A percentile compares a stretch with the other conserved stretches of the same genome.
Evolutionary conservation across 1,140 invertebrate species (phyloP).

Genomic region (Papilio xuthus): DNA sequence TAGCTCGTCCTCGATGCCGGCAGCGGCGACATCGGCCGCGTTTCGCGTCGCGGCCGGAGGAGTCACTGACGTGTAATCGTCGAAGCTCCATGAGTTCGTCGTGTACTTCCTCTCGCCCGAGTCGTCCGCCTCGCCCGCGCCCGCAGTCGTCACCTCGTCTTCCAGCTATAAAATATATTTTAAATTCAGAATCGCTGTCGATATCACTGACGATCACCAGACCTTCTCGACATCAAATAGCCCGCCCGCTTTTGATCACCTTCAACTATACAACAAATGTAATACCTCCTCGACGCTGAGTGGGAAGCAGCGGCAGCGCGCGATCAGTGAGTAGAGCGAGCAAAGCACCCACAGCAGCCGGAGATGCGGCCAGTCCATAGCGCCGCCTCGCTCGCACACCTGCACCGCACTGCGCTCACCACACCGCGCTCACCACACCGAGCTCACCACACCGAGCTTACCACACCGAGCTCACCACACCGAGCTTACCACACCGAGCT

Average conservation of each 20-base stretch:
- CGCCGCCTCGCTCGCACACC: neutral
- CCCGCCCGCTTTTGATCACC: no score
- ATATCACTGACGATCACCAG: neutral
- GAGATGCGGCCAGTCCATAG: neutral
- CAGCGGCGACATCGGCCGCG: constrained; percentile 44
- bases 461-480: neutral
- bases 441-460: neutral
- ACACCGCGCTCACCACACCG: no score
- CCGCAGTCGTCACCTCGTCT: neutral
- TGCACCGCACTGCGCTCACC: neutral
- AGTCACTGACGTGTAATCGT: constrained; percentile 42
- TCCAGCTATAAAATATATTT: neutral
- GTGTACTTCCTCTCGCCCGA: constrained; percentile 3
- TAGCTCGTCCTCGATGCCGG: constrained; percentile 53
- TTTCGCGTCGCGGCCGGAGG: constrained; percentile 48
- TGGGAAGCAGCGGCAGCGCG: neutral
- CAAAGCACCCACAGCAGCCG: neutral
- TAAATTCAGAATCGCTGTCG: neutral
- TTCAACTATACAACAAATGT: neutral
- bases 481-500: no score
- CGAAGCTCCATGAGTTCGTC: constrained; percentile 25
- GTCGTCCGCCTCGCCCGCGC: neutral
- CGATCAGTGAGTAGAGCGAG: neutral
- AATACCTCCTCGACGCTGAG: constrained; percentile 19
- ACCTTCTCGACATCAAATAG: neutral